Percentiles rank a stretch among this genome's conserved stretches.
These are phyloP conservation scores for Poliocrania exsul DNA, from an alignment of 2,797 vertebrate species.

Conservation along the genomic window DNA sequence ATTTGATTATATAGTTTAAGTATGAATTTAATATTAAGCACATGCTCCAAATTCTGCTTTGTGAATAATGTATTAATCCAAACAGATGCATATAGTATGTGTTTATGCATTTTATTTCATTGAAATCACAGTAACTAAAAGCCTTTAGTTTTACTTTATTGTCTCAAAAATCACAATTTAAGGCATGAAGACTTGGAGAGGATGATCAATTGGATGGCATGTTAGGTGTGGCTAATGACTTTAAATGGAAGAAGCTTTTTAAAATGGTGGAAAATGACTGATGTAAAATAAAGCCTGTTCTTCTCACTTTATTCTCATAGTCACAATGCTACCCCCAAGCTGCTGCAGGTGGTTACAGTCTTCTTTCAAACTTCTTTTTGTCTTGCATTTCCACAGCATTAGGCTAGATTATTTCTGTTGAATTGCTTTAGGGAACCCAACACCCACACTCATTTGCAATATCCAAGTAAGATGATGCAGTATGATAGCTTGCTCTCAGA, in stretches of 20 bases:
- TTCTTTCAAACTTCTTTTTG: conserved; percentile 23
- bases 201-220: neutral
- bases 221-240: conserved; percentile 28
- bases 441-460: conserved; percentile 14
- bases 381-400: conserved; percentile 39
- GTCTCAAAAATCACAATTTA: conserved; percentile 10
- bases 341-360: conserved; percentile 37
- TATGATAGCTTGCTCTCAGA: neutral
- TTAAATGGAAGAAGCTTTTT: conserved; percentile 21
- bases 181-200: neutral
- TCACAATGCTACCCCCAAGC: neutral
- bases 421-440: conserved; percentile 43
- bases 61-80: neutral
- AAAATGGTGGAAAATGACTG: conserved; percentile 14
- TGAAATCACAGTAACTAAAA: neutral
- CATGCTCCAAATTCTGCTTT: neutral
- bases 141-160: conserved; percentile 8
- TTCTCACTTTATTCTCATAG: neutral
- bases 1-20: neutral
- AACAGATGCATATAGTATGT: neutral
- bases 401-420: conserved; percentile 37
- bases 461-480: neutral
- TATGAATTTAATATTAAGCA: conserved; percentile 8
- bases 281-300: neutral
- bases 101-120: neutral